Base-by-base conservation (phyloP, 2,797 vertebrate genomes). In the Spheniscus humboldti region DNA sequence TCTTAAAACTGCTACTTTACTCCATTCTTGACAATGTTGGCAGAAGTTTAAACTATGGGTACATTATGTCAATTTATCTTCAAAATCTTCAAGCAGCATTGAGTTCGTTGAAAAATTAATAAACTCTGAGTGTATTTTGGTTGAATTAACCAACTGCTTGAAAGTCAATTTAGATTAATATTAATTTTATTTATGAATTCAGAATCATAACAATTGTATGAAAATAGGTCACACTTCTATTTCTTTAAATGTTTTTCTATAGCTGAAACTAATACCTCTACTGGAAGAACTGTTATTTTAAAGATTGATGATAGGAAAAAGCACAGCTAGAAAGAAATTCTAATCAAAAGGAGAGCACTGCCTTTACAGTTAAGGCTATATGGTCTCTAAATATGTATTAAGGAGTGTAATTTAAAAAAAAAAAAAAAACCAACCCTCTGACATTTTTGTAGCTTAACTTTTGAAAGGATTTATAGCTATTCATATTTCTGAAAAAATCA, bases 1-100 rank as follows among this genome's bases (percentile, higher is more conserved):
- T 95, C 82, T 94, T 92, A 86, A 91, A 96, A 73, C 84, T 93
- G 19, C 28, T 96, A 89, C 89, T 97, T 97, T 92, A 96, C 92
- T 94, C 92, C 72, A 48, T 91, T 84, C 35, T 94, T 94, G 78
- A 96, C 89, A 95, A 86, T 53, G 8, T 79, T 96, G 96, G 88
- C 86, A 96, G 63, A 94, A 93, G 39, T 87, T 97, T 98, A 97
- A 96, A 96, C 95, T 95, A 85, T 76, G 30, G 75, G 25, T 23
- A 35, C 15, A 50, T 90, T 96, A 89, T 68, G 20, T 66, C n/a
- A 92, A 68, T 96, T 96, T 97, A 92, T 96, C 81, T 96, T 96
- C 68, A 96, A 94, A 92, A 41, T 81, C 41, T 89, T 95, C 33
- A 22, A 88, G 62, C n/a, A 48, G 55, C 72, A 56, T 43, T 92